These are phyloP conservation scores for Petrolisthes manimaculis DNA, from an alignment of 2,888 invertebrate genomes.

Conservation along the genomic window DNA sequence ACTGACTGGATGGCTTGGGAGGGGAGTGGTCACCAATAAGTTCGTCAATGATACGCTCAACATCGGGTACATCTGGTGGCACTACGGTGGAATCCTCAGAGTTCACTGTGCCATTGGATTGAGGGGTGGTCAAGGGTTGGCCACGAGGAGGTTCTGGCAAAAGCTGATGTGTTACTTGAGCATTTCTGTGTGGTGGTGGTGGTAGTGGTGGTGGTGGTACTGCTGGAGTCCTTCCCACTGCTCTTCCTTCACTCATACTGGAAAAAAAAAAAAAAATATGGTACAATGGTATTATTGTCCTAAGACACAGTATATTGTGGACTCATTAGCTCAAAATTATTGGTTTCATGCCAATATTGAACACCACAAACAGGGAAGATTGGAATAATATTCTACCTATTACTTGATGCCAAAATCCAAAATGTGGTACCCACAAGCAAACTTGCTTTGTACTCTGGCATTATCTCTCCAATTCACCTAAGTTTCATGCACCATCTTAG, in stretches of 20 bases:
- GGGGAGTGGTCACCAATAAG: slow-evolving; percentile 47
- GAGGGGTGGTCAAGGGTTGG: not conserved
- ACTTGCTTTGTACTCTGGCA: no score
- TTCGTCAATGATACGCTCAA: slow-evolving; percentile 51
- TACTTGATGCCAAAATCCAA: no score
- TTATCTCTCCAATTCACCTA: no score
- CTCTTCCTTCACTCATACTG: slow-evolving; percentile 39
- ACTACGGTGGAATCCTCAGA: slow-evolving; percentile 28
- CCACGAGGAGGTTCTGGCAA: not conserved
- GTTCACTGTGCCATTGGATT: slow-evolving; percentile 31
- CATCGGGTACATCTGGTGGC: slow-evolving; percentile 45
- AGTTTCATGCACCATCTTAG: no score
- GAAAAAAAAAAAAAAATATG: no score
- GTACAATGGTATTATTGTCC: no score
- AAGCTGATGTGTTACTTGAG: not conserved
- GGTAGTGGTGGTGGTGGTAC: not conserved
- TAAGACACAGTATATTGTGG: no score
- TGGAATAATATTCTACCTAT: no score
- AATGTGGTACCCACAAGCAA: no score
- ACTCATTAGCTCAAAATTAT: no score
- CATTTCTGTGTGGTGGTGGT: not conserved
- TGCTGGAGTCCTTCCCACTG: not conserved
- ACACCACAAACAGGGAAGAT: no score
- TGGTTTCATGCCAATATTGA: no score
- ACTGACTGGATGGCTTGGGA: slow-evolving; percentile 31